Percentiles rank a stretch among this genome's conserved stretches.
These are phyloP conservation scores for Steatornis caripensis DNA, from an alignment of 2,113 vertebrate species.

Conservation along the genomic window DNA sequence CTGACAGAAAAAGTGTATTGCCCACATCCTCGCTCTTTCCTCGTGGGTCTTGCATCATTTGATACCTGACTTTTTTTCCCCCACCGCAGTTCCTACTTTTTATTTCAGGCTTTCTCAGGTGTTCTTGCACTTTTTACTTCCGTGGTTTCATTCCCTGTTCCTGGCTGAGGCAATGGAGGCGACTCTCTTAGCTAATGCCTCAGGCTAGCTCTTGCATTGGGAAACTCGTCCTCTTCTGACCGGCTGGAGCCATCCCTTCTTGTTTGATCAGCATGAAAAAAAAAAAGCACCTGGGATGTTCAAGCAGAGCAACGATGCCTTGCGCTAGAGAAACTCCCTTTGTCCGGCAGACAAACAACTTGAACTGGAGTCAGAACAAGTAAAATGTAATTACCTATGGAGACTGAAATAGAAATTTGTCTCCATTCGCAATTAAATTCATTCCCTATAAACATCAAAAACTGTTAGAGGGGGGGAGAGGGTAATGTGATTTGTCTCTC, in stretches of 20 bases:
- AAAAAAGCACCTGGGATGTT: neutral
- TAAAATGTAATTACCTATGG: neutral
- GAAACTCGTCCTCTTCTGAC: neutral
- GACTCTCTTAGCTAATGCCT: neutral
- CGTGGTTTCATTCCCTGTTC: neutral
- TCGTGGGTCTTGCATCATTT: neutral
- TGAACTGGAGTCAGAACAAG: neutral
- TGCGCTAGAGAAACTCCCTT: neutral
- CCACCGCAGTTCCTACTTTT: neutral
- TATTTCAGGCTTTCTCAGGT: neutral
- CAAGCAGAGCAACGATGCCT: neutral
- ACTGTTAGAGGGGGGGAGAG: neutral
- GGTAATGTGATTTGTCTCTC: neutral
- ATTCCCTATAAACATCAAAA: neutral
- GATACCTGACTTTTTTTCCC: neutral
- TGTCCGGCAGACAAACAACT: neutral
- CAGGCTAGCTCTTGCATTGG: accelerated
- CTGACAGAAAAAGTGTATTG: neutral
- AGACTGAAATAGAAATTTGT: neutral
- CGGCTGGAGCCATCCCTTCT: neutral
- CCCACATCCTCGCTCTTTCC: neutral
- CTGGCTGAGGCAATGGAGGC: accelerated
- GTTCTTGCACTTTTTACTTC: neutral
- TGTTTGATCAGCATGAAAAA: neutral
- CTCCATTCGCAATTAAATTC: slow-evolving; percentile 24